Conservation (phyloP, 2,888 invertebrate species). For the Eilema sororculum region DNA sequence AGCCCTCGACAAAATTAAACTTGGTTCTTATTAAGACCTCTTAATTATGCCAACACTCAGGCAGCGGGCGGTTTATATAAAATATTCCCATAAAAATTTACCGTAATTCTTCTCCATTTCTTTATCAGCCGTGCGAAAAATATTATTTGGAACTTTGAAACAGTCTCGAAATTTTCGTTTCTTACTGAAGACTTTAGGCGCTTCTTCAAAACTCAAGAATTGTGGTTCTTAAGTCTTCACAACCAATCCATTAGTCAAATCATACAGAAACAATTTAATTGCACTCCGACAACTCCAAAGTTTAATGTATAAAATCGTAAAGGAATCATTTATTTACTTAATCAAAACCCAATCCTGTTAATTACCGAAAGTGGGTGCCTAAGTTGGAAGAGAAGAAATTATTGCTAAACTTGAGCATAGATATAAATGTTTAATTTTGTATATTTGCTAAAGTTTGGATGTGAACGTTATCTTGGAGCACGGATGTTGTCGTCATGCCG, state of each 20-base stretch:
- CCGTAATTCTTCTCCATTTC: slow-evolving; percentile 2
- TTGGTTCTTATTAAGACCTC: slow-evolving; percentile 15
- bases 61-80: not conserved
- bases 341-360: slow-evolving; percentile 73
- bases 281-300: slow-evolving; percentile 51
- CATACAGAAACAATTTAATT: slow-evolving; percentile 61
- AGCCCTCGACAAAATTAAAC: slow-evolving; percentile 17
- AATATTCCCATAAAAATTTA: slow-evolving; percentile 21
- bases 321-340: slow-evolving; percentile 74
- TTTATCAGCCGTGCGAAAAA: slow-evolving; percentile 12
- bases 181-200: slow-evolving; percentile 32
- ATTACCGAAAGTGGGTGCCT: slow-evolving; percentile 65
- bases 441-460: slow-evolving; percentile 37
- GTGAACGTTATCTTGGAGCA: slow-evolving; percentile 19
- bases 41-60: slow-evolving; percentile 18
- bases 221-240: slow-evolving; percentile 12
- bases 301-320: slow-evolving; percentile 64
- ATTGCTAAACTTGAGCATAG: slow-evolving; percentile 66
- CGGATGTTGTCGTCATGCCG: slow-evolving; percentile 4
- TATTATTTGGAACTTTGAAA: slow-evolving; percentile 3
- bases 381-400: slow-evolving; percentile 63
- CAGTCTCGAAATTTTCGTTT: slow-evolving; percentile 26
- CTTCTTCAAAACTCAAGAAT: slow-evolving; percentile 25
- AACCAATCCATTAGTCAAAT: slow-evolving; percentile 54
- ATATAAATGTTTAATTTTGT: slow-evolving; percentile 59